Evolutionary conservation across 2,888 invertebrate genomes (phyloP).

Genomic region (Atethmia centrago): DNA sequence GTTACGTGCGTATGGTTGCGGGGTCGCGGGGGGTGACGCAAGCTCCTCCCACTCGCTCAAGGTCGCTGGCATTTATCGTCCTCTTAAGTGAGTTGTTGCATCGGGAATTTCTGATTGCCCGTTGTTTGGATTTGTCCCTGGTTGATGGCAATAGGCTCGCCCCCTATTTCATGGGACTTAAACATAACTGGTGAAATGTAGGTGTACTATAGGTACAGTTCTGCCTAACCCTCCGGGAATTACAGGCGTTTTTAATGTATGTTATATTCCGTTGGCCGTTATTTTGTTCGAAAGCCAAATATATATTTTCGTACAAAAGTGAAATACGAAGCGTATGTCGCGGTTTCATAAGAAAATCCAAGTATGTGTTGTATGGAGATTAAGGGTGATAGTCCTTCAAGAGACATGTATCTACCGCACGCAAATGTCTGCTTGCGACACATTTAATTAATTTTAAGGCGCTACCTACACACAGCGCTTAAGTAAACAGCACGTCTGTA

Average conservation of each 20-base stretch:
- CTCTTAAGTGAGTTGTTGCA: not conserved
- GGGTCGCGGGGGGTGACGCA: no score
- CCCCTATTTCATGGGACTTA: no score
- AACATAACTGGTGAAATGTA: not conserved
- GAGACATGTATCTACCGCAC: constrained; percentile 72
- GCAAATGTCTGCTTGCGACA: constrained; percentile 78
- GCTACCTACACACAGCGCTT: constrained; percentile 69
- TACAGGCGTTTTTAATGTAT: not conserved
- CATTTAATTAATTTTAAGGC: constrained; percentile 83
- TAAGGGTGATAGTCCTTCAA: constrained; percentile 79
- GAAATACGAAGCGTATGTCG: constrained; percentile 28
- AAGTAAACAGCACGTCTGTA: constrained; percentile 63
- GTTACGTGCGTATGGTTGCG: no score
- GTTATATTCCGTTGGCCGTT: not conserved
- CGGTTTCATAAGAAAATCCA: constrained; percentile 52
- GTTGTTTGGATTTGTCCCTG: not conserved
- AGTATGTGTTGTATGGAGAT: constrained; percentile 73
- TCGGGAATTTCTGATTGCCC: not conserved
- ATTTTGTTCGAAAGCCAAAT: constrained; percentile 18
- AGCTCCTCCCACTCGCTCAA: no score
- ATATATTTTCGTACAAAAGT: constrained; percentile 33
- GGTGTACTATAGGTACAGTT: not conserved
- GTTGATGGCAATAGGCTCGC: not conserved
- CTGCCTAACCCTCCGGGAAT: no score
- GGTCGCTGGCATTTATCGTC: no score